Conservation (phyloP, 2,888 invertebrate genomes). For the Cerastis rubricosa region DNA sequence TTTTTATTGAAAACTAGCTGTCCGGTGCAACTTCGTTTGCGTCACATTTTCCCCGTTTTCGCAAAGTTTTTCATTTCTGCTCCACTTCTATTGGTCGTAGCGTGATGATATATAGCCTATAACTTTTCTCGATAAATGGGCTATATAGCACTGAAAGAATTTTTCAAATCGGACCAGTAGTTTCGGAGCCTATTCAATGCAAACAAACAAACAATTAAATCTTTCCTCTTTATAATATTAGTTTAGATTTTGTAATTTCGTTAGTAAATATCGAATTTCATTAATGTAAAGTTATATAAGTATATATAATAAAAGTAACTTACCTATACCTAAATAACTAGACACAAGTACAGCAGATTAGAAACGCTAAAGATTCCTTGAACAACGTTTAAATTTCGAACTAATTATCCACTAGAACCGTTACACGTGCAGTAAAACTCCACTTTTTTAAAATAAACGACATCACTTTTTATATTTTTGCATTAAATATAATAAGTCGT, state of each 20-base stretch:
- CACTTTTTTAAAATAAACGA: not conserved
- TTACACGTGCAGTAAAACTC: conserved; percentile 1
- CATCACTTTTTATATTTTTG: not conserved
- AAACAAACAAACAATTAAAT: no score
- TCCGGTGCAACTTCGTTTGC: no score
- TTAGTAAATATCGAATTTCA: not conserved
- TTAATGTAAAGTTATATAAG: not conserved
- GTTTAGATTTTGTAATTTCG: not conserved
- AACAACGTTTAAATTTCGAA: conserved; percentile 51
- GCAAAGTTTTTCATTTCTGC: no score
- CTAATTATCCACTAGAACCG: conserved; percentile 36
- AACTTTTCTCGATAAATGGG: no score
- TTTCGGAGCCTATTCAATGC: no score
- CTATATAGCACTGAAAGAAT: no score
- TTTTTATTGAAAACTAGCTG: not conserved
- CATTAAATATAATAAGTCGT: not conserved
- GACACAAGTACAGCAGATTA: conserved; percentile 33
- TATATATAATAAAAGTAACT: not conserved
- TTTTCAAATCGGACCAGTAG: no score
- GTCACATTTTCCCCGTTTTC: no score
- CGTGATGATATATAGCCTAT: no score
- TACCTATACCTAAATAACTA: not conserved
- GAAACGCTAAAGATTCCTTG: conserved; percentile 56
- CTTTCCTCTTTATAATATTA: no score
- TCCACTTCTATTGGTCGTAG: no score